Evolutionary conservation across 23 tunicate genomes (phyloP), one percentile per base, ranked within the genome.

Genomic region (Ascidia mentula): DNA sequence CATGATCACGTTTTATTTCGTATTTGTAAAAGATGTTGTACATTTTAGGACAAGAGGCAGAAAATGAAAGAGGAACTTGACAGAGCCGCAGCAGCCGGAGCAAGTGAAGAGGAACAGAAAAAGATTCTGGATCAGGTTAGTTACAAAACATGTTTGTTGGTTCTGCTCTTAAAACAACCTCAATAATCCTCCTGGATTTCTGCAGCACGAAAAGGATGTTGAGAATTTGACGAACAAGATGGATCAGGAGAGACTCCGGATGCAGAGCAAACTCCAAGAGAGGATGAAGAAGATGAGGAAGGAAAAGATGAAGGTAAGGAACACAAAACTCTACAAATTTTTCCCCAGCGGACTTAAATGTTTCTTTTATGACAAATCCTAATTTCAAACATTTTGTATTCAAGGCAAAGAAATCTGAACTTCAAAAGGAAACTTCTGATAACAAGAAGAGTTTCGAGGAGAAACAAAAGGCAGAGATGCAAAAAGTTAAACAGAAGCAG

Each of bases 131-230:
- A 93, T 18, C 93, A 93, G 84, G 98, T 93, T 7, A 39, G 32
- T 69, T 26, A 18, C 39, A 33, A 8, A 73, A 73, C 30, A 73
- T 18, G 12, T 22, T 73, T 32, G 12, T 73, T 33, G 8, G 8
- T 34, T 34, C 32, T 15, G 8, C 30, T 73, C n/a, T n/a, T n/a
- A n/a, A n/a, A n/a, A n/a, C n/a, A n/a, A n/a, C n/a, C n/a, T n/a
- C n/a, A n/a, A n/a, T n/a, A n/a, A n/a, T n/a, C n/a, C n/a, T n/a
- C n/a, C n/a, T n/a, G n/a, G n/a, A 31, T 18, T 74, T 60, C 45
- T 60, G 9, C 77, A 93, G 98, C 93, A 93, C 33, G 93, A 93
- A 37, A 88, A 84, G 80, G 98, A 93, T 77, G 93, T 93, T 20
- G 93, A 88, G 72, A 76, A 88, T 37, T 77, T 93, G 36, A 82